These are phyloP conservation scores for Colinus virginianus DNA, from an alignment of 2,113 vertebrate species.

Conservation along the genomic window DNA sequence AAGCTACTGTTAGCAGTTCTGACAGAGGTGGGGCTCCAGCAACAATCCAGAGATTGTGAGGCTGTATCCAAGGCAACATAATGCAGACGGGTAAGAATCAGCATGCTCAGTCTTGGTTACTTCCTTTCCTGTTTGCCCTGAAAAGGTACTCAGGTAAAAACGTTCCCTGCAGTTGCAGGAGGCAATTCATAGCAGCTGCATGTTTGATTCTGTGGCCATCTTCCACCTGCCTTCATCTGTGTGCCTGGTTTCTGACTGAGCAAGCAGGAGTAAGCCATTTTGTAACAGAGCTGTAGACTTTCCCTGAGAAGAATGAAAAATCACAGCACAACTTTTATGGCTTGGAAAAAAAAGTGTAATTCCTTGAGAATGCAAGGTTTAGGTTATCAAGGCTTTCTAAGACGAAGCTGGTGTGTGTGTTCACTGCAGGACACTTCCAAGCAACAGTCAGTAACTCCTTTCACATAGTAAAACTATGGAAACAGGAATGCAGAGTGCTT, in stretches of 20 bases:
- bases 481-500: not conserved
- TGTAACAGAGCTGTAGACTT: not conserved
- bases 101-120: not conserved
- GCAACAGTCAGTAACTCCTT: not conserved
- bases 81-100: not conserved
- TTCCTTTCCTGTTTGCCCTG: not conserved
- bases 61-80: not conserved
- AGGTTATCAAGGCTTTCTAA: conserved; percentile 11
- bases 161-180: not conserved
- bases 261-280: conserved; percentile 1
- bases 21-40: not conserved
- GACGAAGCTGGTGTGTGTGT: not conserved
- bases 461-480: not conserved
- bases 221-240: not conserved
- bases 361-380: not conserved
- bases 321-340: not conserved
- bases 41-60: not conserved
- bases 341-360: not conserved
- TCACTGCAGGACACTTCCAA: not conserved
- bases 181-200: not conserved
- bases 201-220: not conserved
- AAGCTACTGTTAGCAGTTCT: not conserved
- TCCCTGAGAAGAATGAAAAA: not conserved
- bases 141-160: not conserved
- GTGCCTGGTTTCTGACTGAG: not conserved